Evolutionary conservation across 2,888 invertebrate species (phyloP).

Genomic region (Synanthedon vespiformis): DNA sequence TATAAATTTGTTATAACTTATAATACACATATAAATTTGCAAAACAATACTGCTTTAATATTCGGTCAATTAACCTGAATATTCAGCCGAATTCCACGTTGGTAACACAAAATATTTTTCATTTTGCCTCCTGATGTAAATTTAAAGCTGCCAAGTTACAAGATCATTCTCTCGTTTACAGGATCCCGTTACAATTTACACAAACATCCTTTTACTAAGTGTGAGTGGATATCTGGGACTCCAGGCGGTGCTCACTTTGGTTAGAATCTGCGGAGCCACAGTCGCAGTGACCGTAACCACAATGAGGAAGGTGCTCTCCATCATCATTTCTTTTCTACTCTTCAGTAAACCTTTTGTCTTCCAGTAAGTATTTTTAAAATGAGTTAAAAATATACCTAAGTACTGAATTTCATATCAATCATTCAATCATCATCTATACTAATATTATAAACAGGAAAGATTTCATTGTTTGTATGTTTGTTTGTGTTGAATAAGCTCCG

Average conservation of each 20-base stretch:
- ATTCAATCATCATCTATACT: no score
- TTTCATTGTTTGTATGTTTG: no score
- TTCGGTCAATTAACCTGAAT: no score
- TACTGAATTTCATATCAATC: background rate
- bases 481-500: no score
- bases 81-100: no score
- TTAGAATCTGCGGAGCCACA: slow-evolving; percentile 90
- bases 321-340: slow-evolving; percentile 90
- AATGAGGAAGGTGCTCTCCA: slow-evolving; percentile 91
- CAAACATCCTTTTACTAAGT: slow-evolving; percentile 88
- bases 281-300: slow-evolving; percentile 94
- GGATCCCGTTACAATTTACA: slow-evolving; percentile 81
- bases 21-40: no score
- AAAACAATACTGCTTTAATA: no score
- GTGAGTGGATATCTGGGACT: slow-evolving; percentile 92
- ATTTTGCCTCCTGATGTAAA: background rate
- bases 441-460: no score
- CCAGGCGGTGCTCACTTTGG: slow-evolving; percentile 91
- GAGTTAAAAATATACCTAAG: background rate
- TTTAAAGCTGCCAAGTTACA: no score
- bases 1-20: no score
- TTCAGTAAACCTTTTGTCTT: slow-evolving; percentile 94
- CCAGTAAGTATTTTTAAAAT: slow-evolving; percentile 75
- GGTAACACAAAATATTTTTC: no score
- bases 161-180: slow-evolving; percentile 38